phyloP scores from a whole-genome alignment of 2,797 vertebrate genomes.

The Crax fasciolata region DNA sequence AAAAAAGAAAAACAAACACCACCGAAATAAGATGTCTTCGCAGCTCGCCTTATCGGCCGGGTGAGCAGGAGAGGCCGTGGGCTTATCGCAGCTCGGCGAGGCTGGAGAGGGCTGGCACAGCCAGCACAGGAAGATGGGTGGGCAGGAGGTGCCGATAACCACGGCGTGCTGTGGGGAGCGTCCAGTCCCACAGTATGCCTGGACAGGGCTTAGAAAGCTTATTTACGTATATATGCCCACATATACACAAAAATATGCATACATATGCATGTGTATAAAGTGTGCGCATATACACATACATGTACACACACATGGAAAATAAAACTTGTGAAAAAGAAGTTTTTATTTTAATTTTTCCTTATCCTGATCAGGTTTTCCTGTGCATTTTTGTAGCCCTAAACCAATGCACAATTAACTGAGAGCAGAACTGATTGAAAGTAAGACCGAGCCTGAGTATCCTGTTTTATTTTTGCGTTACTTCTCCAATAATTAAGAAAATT shows the following conservation, averaged over 20 bases:
- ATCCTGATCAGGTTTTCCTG: neutral
- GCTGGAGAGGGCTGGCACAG: conserved; percentile 35
- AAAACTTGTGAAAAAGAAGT: too few relatives aligned
- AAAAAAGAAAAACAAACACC: conserved; percentile 26
- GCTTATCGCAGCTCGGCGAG: conserved; percentile 76
- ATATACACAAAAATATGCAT: neutral
- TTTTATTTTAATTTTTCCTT: neutral
- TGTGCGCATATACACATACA: fast-evolving
- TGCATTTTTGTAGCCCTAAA: neutral
- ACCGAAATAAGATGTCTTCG: conserved; percentile 79
- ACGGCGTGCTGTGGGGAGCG: neutral
- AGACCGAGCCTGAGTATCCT: neutral
- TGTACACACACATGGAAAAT: fast-evolving
- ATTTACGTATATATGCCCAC: neutral
- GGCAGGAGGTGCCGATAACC: conserved; percentile 63
- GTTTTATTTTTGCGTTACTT: neutral
- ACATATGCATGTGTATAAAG: fast-evolving
- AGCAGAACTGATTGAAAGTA: neutral
- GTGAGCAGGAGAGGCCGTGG: conserved; percentile 75
- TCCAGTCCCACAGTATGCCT: neutral
- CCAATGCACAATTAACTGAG: neutral
- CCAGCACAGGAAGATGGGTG: conserved; percentile 51
- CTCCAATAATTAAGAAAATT: neutral
- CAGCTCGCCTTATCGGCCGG: conserved; percentile 86
- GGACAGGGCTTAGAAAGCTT: neutral